Evolutionary conservation across 2,797 vertebrate species (phyloP), one percentile per base, ranked within the genome.

Genomic region (Protosalanx chinensis): DNA sequence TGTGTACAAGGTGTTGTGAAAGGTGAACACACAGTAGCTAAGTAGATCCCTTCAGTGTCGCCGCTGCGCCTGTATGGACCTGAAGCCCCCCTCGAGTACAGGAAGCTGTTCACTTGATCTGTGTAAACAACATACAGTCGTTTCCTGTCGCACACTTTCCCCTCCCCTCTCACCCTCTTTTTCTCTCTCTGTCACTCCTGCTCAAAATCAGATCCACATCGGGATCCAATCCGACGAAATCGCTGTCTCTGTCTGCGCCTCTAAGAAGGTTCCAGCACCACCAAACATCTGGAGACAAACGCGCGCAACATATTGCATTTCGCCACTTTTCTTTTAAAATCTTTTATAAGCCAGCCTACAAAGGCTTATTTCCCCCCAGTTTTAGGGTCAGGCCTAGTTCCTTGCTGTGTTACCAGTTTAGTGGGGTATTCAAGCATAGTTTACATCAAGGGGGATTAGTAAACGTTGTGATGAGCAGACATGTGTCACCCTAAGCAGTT

Each of bases 61-160:
- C 69, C 74, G 58, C 35, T 35, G 68, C 64, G 23, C 2, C 30
- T n/a, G 35, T 33, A 57, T 51, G 27, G 58, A 32, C 12, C 56
- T 60, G 68, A 57, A 64, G 61, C 51, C 71, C 75, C 78, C 70
- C 78, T 74, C 37, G 66, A 61, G 74, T 64, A 63, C 67, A 69
- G 51, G 32, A 64, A 67, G 69, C 32, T 35, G 57, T 60, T n/a
- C 5, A 30, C 49, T 33, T 51, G n/a, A 59, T 18, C 57, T 62
- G 53, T 13, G 66, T 77, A 79, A 79, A 83, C 77, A 80, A 56
- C 79, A 64, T 68, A 72, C 29, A 65, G 72, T 73, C 41, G 61
- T 79, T 69, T 79, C 74, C 41, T 35, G 62, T 41, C 65, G 37
- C 27, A 62, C 13, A 37, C 41, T 23, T 64, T 51, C 30, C 32